phyloP scores from a whole-genome alignment of 1,140 invertebrate species.

The Ridgeia piscesae region DNA sequence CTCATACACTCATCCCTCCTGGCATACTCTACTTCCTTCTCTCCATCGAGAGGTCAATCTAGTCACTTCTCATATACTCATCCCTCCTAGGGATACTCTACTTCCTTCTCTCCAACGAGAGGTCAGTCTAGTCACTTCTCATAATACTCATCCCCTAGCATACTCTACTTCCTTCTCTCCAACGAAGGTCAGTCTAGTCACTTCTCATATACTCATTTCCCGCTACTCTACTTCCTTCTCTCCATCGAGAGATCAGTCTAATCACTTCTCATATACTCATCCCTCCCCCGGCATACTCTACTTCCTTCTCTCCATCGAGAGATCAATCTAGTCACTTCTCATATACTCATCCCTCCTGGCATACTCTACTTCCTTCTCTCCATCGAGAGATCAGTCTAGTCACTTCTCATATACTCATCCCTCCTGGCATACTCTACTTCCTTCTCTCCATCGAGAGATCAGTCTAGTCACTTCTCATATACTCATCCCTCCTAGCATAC shows the following conservation, averaged over 20 bases:
- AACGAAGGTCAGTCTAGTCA: constrained; percentile 48
- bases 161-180: constrained; percentile 67
- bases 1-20: constrained; percentile 73
- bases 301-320: constrained; percentile 61
- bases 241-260: constrained; percentile 50
- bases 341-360: constrained; percentile 74
- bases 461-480: constrained; percentile 43
- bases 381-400: constrained; percentile 49
- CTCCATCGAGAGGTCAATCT: constrained; percentile 50
- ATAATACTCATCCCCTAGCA: constrained; percentile 72
- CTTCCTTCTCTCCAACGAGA: constrained; percentile 61
- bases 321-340: constrained; percentile 37
- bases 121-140: constrained; percentile 37
- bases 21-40: constrained; percentile 68
- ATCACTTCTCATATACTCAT: constrained; percentile 62
- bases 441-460: constrained; percentile 61
- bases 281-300: constrained; percentile 75
- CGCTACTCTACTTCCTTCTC: constrained; percentile 68
- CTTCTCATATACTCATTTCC: no score
- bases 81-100: constrained; percentile 77
- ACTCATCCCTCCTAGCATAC: constrained; percentile 75
- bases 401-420: constrained; percentile 63
- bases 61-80: constrained; percentile 58
- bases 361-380: constrained; percentile 67
- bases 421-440: constrained; percentile 73